phyloP scores from a whole-genome alignment of 2,888 invertebrate species.

The Nomada fabriciana region DNA sequence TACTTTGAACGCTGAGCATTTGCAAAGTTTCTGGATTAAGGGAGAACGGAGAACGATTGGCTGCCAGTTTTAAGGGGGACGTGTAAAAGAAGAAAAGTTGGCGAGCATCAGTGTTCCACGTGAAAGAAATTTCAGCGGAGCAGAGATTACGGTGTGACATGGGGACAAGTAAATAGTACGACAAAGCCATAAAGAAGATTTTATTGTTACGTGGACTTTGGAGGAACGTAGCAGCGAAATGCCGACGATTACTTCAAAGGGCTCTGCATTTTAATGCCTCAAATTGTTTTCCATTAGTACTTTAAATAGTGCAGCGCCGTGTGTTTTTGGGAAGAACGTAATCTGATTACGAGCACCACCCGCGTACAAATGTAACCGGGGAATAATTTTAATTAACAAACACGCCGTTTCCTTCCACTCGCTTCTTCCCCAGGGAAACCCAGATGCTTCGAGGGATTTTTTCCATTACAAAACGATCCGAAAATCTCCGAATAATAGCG shows the following conservation, averaged over 20 bases:
- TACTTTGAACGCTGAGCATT: no score
- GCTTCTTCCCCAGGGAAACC: not conserved
- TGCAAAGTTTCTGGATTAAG: no score
- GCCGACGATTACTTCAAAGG: constrained; percentile 37
- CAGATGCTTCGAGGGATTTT: not conserved
- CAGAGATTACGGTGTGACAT: constrained; percentile 18
- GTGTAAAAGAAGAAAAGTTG: not conserved
- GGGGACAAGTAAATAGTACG: constrained; percentile 18
- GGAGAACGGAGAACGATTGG: not conserved
- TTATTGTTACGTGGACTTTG: not conserved
- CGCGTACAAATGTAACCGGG: not conserved
- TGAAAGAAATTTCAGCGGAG: not conserved
- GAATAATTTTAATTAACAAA: constrained; percentile 45
- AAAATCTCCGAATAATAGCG: not conserved
- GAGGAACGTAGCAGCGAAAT: not conserved
- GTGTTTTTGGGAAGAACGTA: not conserved
- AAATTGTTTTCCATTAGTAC: constrained; percentile 25
- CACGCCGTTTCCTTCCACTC: not conserved
- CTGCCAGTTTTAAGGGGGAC: not conserved
- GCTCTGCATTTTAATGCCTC: constrained; percentile 21
- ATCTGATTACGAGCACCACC: constrained; percentile 14
- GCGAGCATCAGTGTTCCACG: not conserved
- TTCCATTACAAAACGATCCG: not conserved
- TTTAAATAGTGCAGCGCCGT: constrained; percentile 4
- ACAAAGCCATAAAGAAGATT: constrained; percentile 9